Evolutionary conservation across 2,888 invertebrate species (phyloP).

Genomic region (Andrena bicolor): DNA sequence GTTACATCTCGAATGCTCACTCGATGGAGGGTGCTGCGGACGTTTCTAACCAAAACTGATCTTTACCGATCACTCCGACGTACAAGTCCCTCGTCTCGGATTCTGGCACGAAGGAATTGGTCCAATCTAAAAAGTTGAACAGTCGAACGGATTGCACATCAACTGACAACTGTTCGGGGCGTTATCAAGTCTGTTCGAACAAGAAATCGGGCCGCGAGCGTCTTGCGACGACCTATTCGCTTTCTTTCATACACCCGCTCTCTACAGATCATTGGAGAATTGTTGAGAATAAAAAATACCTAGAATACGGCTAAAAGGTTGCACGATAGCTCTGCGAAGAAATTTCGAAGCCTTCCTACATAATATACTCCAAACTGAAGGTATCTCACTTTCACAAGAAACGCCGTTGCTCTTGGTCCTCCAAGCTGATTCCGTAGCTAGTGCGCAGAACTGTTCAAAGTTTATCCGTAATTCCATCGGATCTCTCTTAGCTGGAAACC

Average conservation of each 20-base stretch:
- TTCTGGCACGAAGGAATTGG: slow-evolving; percentile 79
- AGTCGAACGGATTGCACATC: slow-evolving; percentile 23
- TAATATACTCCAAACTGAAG: slow-evolving; percentile 84
- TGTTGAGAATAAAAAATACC: slow-evolving; percentile 78
- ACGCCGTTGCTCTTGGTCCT: slow-evolving; percentile 82
- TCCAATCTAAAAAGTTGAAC: slow-evolving; percentile 79
- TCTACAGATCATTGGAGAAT: slow-evolving; percentile 41
- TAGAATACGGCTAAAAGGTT: slow-evolving; percentile 83
- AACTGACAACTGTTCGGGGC: background rate
- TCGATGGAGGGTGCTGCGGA: slow-evolving; percentile 80
- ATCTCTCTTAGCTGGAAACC: slow-evolving; percentile 76
- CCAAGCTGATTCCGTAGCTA: slow-evolving; percentile 91
- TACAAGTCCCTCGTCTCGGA: slow-evolving; percentile 81
- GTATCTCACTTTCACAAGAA: slow-evolving; percentile 84
- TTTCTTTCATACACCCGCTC: slow-evolving; percentile 22
- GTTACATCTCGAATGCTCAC: slow-evolving; percentile 68
- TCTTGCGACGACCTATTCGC: slow-evolving; percentile 21
- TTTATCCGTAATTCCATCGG: slow-evolving; percentile 86
- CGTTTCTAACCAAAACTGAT: slow-evolving; percentile 82
- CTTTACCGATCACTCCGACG: slow-evolving; percentile 81
- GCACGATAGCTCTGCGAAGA: slow-evolving; percentile 82
- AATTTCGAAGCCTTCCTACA: slow-evolving; percentile 84
- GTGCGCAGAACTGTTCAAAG: slow-evolving; percentile 94
- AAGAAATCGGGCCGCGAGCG: slow-evolving; percentile 24
- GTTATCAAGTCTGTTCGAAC: slow-evolving; percentile 19